Evolutionary conservation across 2,113 vertebrate species (phyloP).

Genomic region (Zosterops pallidus): DNA sequence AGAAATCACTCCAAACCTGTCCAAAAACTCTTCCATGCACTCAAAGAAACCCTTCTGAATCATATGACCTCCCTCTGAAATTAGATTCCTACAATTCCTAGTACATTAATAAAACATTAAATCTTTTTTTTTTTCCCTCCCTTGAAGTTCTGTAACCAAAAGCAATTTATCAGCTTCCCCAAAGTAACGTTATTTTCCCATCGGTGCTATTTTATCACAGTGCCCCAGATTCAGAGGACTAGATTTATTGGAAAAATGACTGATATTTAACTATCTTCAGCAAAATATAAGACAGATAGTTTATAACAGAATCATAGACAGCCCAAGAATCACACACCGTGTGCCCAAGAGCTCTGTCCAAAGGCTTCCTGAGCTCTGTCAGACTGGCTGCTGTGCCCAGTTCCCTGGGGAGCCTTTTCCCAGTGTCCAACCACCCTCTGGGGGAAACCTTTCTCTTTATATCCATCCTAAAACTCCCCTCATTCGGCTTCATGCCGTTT

Average conservation of each 20-base stretch:
- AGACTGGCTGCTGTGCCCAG: neutral
- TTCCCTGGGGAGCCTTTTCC: neutral
- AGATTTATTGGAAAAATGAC: neutral
- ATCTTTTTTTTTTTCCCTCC: neutral
- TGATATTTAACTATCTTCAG: neutral
- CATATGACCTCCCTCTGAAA: neutral
- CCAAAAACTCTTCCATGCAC: neutral
- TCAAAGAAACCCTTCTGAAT: neutral
- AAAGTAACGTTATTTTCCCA: neutral
- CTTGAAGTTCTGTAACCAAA: neutral
- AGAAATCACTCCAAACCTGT: neutral
- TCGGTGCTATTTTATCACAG: neutral
- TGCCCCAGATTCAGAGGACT: neutral
- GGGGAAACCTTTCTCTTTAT: neutral
- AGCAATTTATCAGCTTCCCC: neutral
- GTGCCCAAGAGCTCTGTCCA: neutral
- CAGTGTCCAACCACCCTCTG: accelerated
- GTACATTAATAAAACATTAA: neutral
- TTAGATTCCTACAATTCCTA: neutral
- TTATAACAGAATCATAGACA: neutral
- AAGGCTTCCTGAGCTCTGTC: accelerated
- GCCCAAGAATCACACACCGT: neutral
- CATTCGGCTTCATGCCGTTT: neutral
- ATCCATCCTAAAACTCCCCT: neutral
- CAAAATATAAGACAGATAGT: neutral